These are phyloP conservation scores for Eledona agricola DNA, from an alignment of 2,888 invertebrate species.

Conservation along the genomic window DNA sequence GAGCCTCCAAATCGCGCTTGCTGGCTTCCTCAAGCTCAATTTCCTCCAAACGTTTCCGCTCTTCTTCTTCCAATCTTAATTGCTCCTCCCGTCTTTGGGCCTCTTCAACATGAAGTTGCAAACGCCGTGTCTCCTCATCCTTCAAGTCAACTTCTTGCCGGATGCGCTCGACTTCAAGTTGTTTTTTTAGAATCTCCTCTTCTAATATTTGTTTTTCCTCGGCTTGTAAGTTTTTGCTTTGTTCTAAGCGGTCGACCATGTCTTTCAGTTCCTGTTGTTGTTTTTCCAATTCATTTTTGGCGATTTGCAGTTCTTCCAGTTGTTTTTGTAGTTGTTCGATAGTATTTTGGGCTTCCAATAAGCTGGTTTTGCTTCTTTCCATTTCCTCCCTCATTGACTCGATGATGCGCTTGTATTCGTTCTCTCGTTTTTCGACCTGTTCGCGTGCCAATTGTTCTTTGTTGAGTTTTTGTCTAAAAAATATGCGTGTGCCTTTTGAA, in stretches of 20 bases:
- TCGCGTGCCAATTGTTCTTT: conserved; percentile 92
- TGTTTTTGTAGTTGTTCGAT: conserved; percentile 86
- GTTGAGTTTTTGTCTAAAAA: conserved; percentile 82
- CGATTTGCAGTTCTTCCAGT: conserved; percentile 84
- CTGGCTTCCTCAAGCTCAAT: conserved; percentile 39
- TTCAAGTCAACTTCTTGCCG: conserved; percentile 55
- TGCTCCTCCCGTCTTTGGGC: conserved; percentile 52
- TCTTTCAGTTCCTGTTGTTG: conserved; percentile 84
- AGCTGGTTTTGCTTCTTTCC: conserved; percentile 79
- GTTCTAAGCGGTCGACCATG: conserved; percentile 91
- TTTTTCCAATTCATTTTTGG: conserved; percentile 87
- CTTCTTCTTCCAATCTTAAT: conserved; percentile 45
- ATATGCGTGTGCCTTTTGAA: neutral
- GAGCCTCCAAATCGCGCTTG: conserved; percentile 47
- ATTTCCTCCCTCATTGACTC: conserved; percentile 91
- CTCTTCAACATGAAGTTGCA: conserved; percentile 57
- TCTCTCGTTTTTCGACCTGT: conserved; percentile 93
- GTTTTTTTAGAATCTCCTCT: conserved; percentile 86
- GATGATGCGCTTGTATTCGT: conserved; percentile 92
- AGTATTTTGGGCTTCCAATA: conserved; percentile 84
- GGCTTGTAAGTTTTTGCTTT: conserved; percentile 90
- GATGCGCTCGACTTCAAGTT: conserved; percentile 63
- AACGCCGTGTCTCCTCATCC: conserved; percentile 53
- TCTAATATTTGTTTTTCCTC: conserved; percentile 83
- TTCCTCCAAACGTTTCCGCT: conserved; percentile 40